Evolutionary conservation across 2,888 invertebrate species (phyloP), one percentile per base, ranked within the genome.

Genomic region (Epistrophe eligans): DNA sequence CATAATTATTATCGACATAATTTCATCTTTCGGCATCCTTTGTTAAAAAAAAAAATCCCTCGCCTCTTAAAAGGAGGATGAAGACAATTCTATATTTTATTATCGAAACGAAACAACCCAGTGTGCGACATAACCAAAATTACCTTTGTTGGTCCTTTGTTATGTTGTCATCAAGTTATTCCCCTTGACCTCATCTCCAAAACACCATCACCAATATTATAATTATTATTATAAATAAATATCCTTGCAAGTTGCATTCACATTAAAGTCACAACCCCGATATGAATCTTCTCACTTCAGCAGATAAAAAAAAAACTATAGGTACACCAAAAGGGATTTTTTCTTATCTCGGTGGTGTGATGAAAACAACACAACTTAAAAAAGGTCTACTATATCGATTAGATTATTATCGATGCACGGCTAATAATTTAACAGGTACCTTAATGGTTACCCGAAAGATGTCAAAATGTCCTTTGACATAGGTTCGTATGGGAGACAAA

Each of bases 401-500:
- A 55, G 88, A 88, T 83, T 48, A 76, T 62, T 77, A 81, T 77
- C 72, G 64, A n/a, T 28, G 38, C 70, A 13, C 58, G 73, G 77
- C 88, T 85, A 84, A 81, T 82, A 81, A 82, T 84, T 77, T 70
- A 81, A 81, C 81, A 85, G 85, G 85, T 77, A 85, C 60, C 43
- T 19, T 55, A 70, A 76, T 66, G 74, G 60, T 76, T 71, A 62
- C 19, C 77, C 79, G 6, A 67, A 55, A 60, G 77, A 77, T 85
- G 85, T 85, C 85, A 85, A 74, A 85, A 70, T 81, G 81, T 85
- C 85, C 81, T 81, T 76, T 87, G 87, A 87, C 79, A 83, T 55
- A 48, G 83, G 87, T 83, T 62, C 24, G 13, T 24, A 1, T 32
- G 1, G 0, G 52, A 9, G 15, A 11, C 24, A n/a, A 24, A 64